Percentiles rank a stretch among this genome's conserved stretches.
Conservation (phyloP, 1,140 invertebrate species). For the Cotesia glomerata region DNA sequence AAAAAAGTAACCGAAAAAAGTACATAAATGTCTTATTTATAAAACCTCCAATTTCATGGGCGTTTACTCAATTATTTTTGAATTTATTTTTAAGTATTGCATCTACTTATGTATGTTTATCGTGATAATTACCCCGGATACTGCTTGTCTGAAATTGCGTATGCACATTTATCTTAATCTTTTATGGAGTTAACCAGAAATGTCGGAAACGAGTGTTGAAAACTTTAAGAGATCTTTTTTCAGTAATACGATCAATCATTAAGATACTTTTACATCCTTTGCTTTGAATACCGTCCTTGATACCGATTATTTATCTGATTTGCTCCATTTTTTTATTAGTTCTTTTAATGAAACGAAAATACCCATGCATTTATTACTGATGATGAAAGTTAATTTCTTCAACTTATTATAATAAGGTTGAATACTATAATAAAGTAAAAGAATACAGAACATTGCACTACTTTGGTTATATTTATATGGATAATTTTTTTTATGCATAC, state of each 20-base stretch:
- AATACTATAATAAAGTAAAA: no score
- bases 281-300: not conserved
- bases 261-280: not conserved
- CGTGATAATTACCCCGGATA: conserved; percentile 10
- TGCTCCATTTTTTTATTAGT: no score
- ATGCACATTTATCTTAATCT: conserved; percentile 5
- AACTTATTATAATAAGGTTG: no score
- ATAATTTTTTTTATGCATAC: no score
- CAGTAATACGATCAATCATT: not conserved
- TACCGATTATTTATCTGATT: no score
- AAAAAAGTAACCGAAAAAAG: not conserved
- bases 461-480: no score
- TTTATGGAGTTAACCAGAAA: not conserved
- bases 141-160: conserved; percentile 3
- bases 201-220: not conserved
- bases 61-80: conserved; percentile 17
- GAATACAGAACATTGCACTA: no score
- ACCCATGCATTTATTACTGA: no score
- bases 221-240: not conserved
- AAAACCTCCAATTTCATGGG: conserved; percentile 9
- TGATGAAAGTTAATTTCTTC: no score
- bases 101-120: not conserved
- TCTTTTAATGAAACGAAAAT: no score
- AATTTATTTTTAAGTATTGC: not conserved
- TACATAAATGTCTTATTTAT: not conserved